Evolutionary conservation across 2,888 invertebrate species (phyloP), one percentile per base, ranked within the genome.

Genomic region (Acleris cristana): DNA sequence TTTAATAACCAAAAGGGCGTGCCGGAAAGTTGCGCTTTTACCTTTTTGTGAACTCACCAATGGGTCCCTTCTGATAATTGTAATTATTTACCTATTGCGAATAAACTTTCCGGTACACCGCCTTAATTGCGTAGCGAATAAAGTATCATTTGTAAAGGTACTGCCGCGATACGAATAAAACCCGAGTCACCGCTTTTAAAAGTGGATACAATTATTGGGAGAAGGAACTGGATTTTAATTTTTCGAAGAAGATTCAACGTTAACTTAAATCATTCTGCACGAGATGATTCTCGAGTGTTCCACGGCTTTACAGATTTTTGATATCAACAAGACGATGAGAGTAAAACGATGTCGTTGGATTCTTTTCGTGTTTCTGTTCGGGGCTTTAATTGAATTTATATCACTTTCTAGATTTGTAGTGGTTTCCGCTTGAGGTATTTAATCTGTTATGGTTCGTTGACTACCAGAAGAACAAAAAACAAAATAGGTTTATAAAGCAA

Each of bases 71-170:
- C 83, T 82, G 87, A 92, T 90, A 86, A 92, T 92, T 91, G 89
- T 91, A 92, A 92, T 92, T 91, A 92, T 92, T 92, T 91, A 88
- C 86, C 92, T 87, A 92, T 92, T 92, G 88, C 84, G 83, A 85
- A 78, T 79, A 83, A 89, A 89, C 86, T 90, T 91, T 84, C 76
- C 75, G 77, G 78, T 75, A 83, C 79, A 80, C 82, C 81, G 72
- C 75, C 76, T 82, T 89, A 89, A 91, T 90, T 89, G 87, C 86
- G 79, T 83, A 81, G 79, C 86, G 84, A 81, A 85, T 85, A 87
- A 84, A 87, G 87, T 88, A 88, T 88, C 88, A 83, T 87, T 89
- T 86, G 86, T 82, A 90, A 86, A 83, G 87, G 88, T 87, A 87
- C 86, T 85, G 78, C 79, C 73, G 77, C 74, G 80, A 84, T 82